These are phyloP conservation scores for Xestia ashworthii DNA, from an alignment of 2,888 invertebrate species.

Conservation along the genomic window DNA sequence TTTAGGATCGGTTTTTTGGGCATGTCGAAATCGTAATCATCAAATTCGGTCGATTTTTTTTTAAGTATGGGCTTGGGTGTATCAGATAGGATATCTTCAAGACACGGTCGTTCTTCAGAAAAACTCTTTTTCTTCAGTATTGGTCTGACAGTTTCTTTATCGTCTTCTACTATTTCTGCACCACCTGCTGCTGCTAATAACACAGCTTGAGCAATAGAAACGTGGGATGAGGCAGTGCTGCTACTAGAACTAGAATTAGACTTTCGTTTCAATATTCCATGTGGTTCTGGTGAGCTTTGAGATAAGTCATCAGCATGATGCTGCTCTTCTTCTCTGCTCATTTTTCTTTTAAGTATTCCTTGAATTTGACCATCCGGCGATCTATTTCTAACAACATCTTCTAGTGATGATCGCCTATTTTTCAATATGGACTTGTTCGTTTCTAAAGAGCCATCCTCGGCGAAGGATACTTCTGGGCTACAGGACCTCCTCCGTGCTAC, in stretches of 20 bases:
- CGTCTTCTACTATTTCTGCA: constrained; percentile 89
- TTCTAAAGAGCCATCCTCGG: constrained; percentile 90
- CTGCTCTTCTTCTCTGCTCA: constrained; percentile 92
- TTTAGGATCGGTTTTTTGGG: constrained; percentile 95
- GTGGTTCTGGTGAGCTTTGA: constrained; percentile 92
- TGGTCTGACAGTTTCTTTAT: constrained; percentile 92
- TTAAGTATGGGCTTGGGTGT: constrained; percentile 95
- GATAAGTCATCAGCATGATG: constrained; percentile 92
- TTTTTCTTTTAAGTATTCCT: constrained; percentile 93
- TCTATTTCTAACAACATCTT: constrained; percentile 92
- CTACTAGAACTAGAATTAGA: constrained; percentile 93
- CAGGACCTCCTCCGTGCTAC: constrained; percentile 93
- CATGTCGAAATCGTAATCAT: constrained; percentile 93
- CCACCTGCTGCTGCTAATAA: constrained; percentile 92
- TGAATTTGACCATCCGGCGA: constrained; percentile 92
- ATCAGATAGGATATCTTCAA: constrained; percentile 84
- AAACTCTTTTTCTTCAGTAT: constrained; percentile 96
- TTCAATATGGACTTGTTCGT: constrained; percentile 92
- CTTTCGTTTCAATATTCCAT: constrained; percentile 95
- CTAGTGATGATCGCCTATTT: constrained; percentile 93
- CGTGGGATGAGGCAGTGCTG: constrained; percentile 92
- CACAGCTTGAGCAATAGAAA: constrained; percentile 93
- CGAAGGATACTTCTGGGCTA: constrained; percentile 92
- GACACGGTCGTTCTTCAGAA: constrained; percentile 92
- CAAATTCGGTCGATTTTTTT: constrained; percentile 95